Conservation (phyloP, 2,888 invertebrate genomes). For the Macrosoma leucophasiata region DNA sequence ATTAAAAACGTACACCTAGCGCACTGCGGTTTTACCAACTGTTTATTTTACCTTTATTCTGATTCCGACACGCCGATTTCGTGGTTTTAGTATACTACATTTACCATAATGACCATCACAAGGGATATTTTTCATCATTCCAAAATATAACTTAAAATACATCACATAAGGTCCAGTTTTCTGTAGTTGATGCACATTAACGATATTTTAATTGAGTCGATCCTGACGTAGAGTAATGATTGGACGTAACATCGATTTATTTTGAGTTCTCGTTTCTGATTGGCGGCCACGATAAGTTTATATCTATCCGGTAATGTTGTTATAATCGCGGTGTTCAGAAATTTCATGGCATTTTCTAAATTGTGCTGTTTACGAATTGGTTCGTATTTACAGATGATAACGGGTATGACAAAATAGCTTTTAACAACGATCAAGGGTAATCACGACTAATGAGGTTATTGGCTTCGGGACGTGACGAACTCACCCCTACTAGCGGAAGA, state of each 20-base stretch:
- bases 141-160: conserved; percentile 40
- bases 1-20: conserved; percentile 40
- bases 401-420: too few species aligned
- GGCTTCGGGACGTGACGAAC: too few species aligned
- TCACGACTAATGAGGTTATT: too few species aligned
- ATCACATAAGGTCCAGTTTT: conserved; percentile 48
- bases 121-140: conserved; percentile 39
- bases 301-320: conserved; percentile 68
- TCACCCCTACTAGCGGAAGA: too few species aligned
- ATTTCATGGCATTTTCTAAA: conserved; percentile 40
- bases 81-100: conserved; percentile 70
- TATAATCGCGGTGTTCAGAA: conserved; percentile 57
- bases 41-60: conserved; percentile 72
- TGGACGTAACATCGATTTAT: conserved; percentile 75
- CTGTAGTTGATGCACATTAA: conserved; percentile 52
- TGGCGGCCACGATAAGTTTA: conserved; percentile 72
- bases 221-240: conserved; percentile 74
- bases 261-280: conserved; percentile 73
- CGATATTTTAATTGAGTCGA: conserved; percentile 76
- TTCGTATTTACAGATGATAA: too few species aligned
- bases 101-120: conserved; percentile 72
- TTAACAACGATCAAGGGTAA: too few species aligned
- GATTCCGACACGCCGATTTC: conserved; percentile 72
- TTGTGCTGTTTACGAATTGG: too few species aligned
- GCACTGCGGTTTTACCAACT: conserved; percentile 54